phyloP scores from a whole-genome alignment of 2,797 vertebrate genomes.

The Micrastur ruficollis region DNA sequence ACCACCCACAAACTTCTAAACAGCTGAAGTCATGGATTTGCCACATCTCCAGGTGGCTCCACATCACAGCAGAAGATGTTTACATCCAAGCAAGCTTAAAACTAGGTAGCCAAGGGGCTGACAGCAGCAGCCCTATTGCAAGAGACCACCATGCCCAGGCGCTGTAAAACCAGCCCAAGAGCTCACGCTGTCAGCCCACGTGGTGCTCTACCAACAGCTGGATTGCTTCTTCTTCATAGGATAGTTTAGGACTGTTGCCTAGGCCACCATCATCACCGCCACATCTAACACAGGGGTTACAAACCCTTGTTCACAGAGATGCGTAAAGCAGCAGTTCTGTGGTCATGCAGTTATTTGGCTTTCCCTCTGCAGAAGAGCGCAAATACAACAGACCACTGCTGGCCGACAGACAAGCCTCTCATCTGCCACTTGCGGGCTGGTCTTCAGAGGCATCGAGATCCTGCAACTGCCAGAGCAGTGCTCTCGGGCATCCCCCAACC shows the following conservation, averaged over 20 bases:
- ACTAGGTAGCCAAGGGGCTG: neutral
- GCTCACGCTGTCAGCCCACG: neutral
- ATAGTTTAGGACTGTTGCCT: neutral
- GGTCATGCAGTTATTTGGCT: neutral
- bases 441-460: neutral
- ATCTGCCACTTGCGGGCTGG: neutral
- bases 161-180: neutral
- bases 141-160: fast-evolving
- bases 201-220: neutral
- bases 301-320: neutral
- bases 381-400: neutral
- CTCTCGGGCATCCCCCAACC: neutral
- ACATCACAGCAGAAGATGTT: neutral
- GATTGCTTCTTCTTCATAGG: neutral
- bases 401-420: neutral
- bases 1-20: neutral
- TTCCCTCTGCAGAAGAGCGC: neutral
- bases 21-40: neutral
- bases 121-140: neutral
- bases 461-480: neutral
- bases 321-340: neutral
- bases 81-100: neutral
- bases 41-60: neutral
- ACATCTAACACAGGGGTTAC: neutral
- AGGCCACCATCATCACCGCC: neutral